Evolutionary conservation across 2,113 vertebrate genomes (phyloP).

Genomic region (Oncorhynchus nerka): DNA sequence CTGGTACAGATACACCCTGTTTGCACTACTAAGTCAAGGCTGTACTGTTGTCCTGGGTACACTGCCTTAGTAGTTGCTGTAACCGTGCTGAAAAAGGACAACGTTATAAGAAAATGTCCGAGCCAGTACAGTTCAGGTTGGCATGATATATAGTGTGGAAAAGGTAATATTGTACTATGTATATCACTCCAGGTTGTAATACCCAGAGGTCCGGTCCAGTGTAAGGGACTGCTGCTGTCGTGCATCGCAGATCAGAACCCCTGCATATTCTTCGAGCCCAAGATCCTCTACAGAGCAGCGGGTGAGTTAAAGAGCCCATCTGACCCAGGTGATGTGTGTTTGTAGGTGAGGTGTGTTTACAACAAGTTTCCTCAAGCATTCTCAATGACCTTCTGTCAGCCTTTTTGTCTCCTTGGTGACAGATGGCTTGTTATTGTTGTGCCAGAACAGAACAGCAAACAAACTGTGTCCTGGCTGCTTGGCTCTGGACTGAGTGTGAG

Average conservation of each 20-base stretch:
- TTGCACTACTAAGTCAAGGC: no score
- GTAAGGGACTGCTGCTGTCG: slow-evolving; percentile 91
- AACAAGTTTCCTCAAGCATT: neutral
- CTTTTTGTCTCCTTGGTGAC: neutral
- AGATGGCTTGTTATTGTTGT: neutral
- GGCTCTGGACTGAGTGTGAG: no score
- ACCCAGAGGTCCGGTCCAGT: slow-evolving; percentile 92
- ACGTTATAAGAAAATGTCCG: no score
- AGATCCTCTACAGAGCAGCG: slow-evolving; percentile 98
- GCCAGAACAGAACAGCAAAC: neutral
- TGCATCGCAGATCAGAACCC: slow-evolving; percentile 95
- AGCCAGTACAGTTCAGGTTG: no score
- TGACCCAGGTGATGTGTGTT: neutral
- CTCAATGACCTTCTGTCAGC: neutral
- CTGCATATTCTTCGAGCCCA: slow-evolving; percentile 99
- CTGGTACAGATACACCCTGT: no score
- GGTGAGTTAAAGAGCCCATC: slow-evolving; percentile 72
- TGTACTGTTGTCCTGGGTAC: no score
- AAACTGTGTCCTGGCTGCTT: no score
- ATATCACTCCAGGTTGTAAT: slow-evolving; percentile 82
- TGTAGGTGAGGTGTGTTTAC: neutral
- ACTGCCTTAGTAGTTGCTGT: no score
- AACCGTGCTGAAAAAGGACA: no score
- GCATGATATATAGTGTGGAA: no score
- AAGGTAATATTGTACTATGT: neutral